These are phyloP conservation scores for Cynoglossus semilaevis DNA, from an alignment of 2,113 vertebrate genomes.

Conservation along the genomic window DNA sequence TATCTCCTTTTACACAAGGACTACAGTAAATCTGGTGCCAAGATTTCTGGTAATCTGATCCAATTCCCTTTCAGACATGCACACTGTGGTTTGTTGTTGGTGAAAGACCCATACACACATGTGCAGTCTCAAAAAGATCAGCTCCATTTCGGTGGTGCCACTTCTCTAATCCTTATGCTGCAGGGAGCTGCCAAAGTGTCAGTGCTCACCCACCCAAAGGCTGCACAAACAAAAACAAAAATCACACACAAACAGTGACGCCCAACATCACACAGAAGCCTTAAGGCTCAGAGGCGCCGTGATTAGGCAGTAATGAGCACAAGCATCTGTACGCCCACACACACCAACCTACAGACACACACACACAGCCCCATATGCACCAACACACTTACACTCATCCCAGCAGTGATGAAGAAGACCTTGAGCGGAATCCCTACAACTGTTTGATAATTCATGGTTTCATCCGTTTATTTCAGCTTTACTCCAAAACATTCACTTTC, in stretches of 20 bases:
- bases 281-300: constrained; percentile 11
- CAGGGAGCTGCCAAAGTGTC: constrained; percentile 45
- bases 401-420: constrained; percentile 35
- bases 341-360: constrained; percentile 13
- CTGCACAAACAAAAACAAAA: constrained; percentile 8
- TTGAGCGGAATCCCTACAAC: constrained; percentile 38
- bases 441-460: constrained; percentile 38
- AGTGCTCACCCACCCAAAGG: constrained; percentile 42
- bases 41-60: constrained; percentile 68
- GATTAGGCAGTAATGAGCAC: constrained; percentile 25
- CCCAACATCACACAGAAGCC: constrained; percentile 17
- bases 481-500: not conserved
- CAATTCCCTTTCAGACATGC: constrained; percentile 58
- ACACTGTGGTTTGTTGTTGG: constrained; percentile 35
- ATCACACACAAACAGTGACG: not conserved
- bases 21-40: constrained; percentile 53
- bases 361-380: constrained; percentile 26
- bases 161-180: constrained; percentile 60
- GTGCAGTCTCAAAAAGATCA: constrained; percentile 43
- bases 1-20: constrained; percentile 35
- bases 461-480: constrained; percentile 28
- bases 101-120: constrained; percentile 24
- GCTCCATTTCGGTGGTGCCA: constrained; percentile 56
- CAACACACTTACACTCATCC: constrained; percentile 34
- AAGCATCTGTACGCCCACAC: constrained; percentile 18